phyloP scores from a whole-genome alignment of 2,113 vertebrate genomes.

The Hydrochoerus hydrochaeris region DNA sequence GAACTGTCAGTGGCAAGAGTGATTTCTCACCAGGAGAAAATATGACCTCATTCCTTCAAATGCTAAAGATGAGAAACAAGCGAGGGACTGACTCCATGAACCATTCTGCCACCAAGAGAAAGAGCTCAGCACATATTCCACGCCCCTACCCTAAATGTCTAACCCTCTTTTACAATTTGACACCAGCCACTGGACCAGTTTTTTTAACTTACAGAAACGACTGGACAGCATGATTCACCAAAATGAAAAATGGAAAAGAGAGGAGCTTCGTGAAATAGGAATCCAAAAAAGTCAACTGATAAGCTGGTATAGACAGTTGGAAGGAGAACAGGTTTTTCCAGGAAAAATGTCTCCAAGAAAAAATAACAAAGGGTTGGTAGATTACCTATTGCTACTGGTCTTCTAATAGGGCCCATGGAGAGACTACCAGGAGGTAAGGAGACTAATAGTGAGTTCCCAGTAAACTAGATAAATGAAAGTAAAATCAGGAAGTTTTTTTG shows the following conservation, averaged over 20 bases:
- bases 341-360: not conserved
- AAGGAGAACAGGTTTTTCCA: not conserved
- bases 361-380: not conserved
- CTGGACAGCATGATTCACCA: not conserved
- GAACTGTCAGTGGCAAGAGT: not conserved
- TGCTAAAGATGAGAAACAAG: not conserved
- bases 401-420: not conserved
- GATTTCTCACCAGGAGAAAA: not conserved
- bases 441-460: not conserved
- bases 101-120: not conserved
- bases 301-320: not conserved
- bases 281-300: not conserved
- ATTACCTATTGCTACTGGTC: not conserved
- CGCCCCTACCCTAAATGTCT: not conserved
- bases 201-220: not conserved
- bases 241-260: not conserved
- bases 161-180: not conserved
- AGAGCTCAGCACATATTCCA: not conserved
- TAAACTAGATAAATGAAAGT: not conserved
- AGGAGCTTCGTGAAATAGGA: not conserved
- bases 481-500: not conserved
- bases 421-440: not conserved
- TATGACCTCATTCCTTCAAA: slow-evolving; percentile 9
- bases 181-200: not conserved
- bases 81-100: not conserved